Evolutionary conservation across 2,888 invertebrate genomes (phyloP), one percentile per base, ranked within the genome.

Genomic region (Liodrosophila aerea): DNA sequence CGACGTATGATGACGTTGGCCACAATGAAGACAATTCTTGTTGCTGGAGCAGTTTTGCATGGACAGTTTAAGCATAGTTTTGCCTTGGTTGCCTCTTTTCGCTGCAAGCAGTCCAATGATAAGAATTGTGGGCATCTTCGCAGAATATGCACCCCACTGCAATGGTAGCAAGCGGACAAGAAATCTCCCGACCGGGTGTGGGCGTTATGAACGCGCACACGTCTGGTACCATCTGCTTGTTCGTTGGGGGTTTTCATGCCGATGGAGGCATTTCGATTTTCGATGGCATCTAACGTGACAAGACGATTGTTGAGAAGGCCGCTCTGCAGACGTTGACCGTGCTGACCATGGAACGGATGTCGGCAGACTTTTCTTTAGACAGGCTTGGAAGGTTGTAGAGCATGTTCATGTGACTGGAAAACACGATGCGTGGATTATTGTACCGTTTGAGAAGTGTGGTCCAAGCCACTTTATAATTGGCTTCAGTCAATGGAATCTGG

Each of bases 1-100:
- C 12, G 13, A n/a, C n/a, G n/a, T 36, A 8, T 36, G 34, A 36
- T 36, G 34, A 36, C 34, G 15, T 7, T 36, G 34, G 13, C 34
- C 34, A 7, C 34, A 36, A 13, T 8, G 12, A 13, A 13, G 34
- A 13, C 34, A 36, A 13, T 8, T 13, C 13, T 34, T 34, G 13
- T 34, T 36, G 7, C 15, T 13, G 13, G 11, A 7, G 12, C 15
- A 36, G 34, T 12, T n/a, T n/a, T n/a, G n/a, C n/a, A n/a, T n/a
- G n/a, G 31, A 4, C 31, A 31, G 11, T 31, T 31, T 31, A 31
- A 11, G 11, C 31, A 31, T 31, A n/a, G 1, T n/a, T 31, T 31
- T n/a, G n/a, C 1, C 1, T 30, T 30, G 30, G n/a, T 31, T 2
- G n/a, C n/a, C 11, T 31, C 31, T 31, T 31, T 31, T 2, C n/a